A percentile compares a stretch with the other conserved stretches of the same genome.
Conservation (phyloP, 2,113 vertebrate species). For the Colossoma macropomum region DNA sequence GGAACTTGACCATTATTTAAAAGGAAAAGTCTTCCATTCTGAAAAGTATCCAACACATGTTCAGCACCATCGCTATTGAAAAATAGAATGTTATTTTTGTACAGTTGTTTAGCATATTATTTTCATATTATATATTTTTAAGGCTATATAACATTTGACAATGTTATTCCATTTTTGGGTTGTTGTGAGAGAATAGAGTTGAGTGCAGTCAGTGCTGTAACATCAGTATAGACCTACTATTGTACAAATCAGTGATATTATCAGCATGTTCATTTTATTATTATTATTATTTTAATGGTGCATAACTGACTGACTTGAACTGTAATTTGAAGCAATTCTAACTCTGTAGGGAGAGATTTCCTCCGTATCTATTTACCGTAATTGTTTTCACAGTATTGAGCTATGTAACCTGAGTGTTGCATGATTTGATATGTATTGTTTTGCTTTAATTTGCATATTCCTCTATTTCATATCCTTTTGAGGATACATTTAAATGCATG, state of each 20-base stretch:
- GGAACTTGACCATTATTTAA: slow-evolving; percentile 13
- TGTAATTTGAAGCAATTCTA: neutral
- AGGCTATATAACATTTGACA: neutral
- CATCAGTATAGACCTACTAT: neutral
- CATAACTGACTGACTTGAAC: slow-evolving; percentile 3
- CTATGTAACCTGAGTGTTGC: neutral
- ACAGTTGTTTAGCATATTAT: slow-evolving; percentile 26
- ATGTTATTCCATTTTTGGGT: neutral
- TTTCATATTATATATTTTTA: slow-evolving; percentile 28
- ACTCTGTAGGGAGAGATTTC: neutral
- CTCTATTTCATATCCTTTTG: neutral
- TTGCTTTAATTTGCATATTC: neutral
- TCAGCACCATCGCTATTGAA: neutral
- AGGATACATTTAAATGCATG: slow-evolving; percentile 22
- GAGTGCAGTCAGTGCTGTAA: neutral
- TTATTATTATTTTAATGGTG: slow-evolving; percentile 30
- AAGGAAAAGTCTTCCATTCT: slow-evolving; percentile 45
- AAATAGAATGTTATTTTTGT: slow-evolving; percentile 36
- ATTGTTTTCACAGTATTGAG: slow-evolving; percentile 28
- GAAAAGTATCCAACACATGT: neutral
- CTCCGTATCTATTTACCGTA: neutral
- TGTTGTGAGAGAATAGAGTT: neutral
- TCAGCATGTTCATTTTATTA: neutral
- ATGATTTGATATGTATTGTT: neutral
- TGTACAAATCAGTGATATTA: neutral